Evolutionary conservation across 2,797 vertebrate genomes (phyloP).

Genomic region (Dromococcyx pavoninus): DNA sequence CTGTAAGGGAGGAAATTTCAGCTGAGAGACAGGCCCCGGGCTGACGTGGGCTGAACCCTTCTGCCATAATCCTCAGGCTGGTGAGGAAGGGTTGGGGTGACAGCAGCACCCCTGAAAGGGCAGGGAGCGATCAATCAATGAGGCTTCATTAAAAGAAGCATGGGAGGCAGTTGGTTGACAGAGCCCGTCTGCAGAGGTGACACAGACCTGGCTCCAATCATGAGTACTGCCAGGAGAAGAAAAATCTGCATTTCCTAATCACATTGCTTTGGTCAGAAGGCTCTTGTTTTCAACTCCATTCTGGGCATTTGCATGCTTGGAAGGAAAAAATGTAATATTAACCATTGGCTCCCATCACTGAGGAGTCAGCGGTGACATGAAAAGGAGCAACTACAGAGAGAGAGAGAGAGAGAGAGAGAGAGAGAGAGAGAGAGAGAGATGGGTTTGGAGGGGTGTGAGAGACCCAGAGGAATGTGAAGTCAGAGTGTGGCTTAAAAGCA

Average conservation of each 20-base stretch:
- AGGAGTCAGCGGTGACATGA: not conserved
- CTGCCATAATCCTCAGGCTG: not conserved
- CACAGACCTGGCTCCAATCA: not conserved
- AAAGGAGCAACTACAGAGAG: not conserved
- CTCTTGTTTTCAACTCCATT: not conserved
- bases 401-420: not conserved
- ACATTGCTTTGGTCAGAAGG: not conserved
- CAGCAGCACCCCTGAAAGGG: not conserved
- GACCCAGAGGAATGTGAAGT: not conserved
- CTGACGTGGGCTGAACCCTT: slow-evolving; percentile 2
- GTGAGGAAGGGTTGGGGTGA: not conserved
- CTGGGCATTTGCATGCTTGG: not conserved
- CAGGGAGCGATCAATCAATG: not conserved
- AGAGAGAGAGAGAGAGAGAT: not conserved
- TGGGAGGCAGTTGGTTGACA: not conserved
- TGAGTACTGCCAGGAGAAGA: not conserved
- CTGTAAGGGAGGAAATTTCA: not conserved
- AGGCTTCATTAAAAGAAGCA: not conserved
- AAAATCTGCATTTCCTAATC: slow-evolving; percentile 31
- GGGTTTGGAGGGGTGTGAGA: not conserved
- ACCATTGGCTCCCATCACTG: not conserved
- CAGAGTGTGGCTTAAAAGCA: not conserved
- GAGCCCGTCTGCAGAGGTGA: not conserved
- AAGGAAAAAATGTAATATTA: not conserved
- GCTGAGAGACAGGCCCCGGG: not conserved